phyloP scores from a whole-genome alignment of 2,113 vertebrate species.

The Tupaia chinensis region DNA sequence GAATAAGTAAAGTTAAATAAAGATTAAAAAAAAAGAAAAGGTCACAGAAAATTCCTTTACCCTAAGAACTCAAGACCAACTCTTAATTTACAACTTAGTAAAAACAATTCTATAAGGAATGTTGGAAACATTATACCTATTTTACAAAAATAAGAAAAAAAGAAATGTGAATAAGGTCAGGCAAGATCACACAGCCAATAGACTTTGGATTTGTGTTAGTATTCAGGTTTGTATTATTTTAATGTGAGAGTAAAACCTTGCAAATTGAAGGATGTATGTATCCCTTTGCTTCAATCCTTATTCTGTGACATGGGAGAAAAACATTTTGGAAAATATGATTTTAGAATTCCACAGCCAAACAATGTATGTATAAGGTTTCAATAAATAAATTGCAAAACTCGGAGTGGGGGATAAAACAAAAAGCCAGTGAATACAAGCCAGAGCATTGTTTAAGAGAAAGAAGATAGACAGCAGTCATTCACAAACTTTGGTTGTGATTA shows the following conservation, averaged over 20 bases:
- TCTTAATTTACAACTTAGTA: background rate
- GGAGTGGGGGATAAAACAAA: too few species aligned
- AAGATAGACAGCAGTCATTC: background rate
- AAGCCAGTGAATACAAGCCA: background rate
- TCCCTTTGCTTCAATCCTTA: too few species aligned
- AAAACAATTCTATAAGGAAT: background rate
- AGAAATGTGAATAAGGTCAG: background rate
- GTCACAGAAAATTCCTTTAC: background rate
- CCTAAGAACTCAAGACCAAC: background rate
- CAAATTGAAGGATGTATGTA: too few species aligned
- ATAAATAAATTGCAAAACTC: too few species aligned
- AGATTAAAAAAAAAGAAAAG: background rate
- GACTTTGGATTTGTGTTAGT: background rate
- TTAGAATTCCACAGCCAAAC: too few species aligned
- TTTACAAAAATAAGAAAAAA: constrained; percentile 24
- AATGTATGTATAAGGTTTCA: too few species aligned
- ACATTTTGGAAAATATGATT: too few species aligned
- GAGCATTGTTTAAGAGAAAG: background rate
- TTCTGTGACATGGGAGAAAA: too few species aligned
- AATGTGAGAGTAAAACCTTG: background rate
- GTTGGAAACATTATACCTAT: background rate
- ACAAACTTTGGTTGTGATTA: background rate
- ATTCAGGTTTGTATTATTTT: background rate
- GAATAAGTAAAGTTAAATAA: too few species aligned
- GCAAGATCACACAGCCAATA: background rate